Conservation (phyloP, 1,140 invertebrate species). For the Diabrotica virgifera region DNA sequence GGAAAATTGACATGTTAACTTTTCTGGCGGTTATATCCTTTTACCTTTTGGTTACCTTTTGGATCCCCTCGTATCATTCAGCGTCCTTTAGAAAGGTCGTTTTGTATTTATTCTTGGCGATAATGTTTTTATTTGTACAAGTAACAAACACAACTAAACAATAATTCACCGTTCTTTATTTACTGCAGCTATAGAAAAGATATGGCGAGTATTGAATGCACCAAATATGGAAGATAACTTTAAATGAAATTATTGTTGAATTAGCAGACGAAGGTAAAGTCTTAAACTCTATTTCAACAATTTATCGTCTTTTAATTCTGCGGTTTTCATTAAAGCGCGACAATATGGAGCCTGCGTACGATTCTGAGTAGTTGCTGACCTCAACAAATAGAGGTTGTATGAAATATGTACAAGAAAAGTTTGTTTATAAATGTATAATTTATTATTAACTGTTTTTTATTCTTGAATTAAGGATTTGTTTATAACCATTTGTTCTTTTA, state of each 20-base stretch:
- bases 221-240: background rate
- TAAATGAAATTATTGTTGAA: background rate
- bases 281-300: background rate
- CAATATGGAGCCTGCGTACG: background rate
- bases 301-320: background rate
- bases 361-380: no score
- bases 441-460: no score
- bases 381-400: no score
- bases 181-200: background rate
- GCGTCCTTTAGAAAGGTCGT: background rate
- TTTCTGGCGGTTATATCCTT: no score
- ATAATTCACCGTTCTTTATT: background rate
- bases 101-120: background rate
- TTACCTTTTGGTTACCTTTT: no score
- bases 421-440: no score
- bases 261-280: background rate
- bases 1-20: no score
- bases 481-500: no score
- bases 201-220: background rate
- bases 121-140: background rate
- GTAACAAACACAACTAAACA: background rate
- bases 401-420: no score
- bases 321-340: background rate
- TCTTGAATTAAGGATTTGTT: no score
- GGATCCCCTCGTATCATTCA: background rate